Evolutionary conservation across 92 coral and sea anemone species (phyloP).

Genomic region (Diadumene lineata): DNA sequence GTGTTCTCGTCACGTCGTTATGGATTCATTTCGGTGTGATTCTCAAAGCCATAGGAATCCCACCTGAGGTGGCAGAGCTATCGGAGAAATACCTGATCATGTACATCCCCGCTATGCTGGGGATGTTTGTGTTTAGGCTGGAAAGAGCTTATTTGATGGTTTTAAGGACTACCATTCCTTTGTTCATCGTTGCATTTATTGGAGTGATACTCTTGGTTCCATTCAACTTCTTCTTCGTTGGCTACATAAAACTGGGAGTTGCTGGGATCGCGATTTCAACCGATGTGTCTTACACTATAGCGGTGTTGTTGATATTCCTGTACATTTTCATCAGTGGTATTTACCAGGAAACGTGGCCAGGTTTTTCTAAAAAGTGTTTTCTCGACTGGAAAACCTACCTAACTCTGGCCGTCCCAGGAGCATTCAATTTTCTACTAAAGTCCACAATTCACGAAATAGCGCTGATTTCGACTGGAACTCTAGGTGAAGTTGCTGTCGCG

Average conservation of each 20-base stretch:
- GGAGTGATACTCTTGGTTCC: conserved; percentile 10
- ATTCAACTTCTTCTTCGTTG: conserved; percentile 1
- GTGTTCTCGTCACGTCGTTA: conserved; percentile 8
- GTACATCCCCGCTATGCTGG: conserved; percentile 19
- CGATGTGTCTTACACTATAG: neutral
- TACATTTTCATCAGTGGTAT: conserved; percentile 2
- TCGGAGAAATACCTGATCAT: conserved; percentile 11
- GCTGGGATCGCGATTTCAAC: conserved; percentile 8
- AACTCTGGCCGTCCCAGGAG: conserved; percentile 7
- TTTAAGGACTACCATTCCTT: neutral
- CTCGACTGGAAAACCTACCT: conserved; percentile 13
- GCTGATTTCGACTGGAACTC: conserved; percentile 1
- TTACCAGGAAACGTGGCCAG: conserved; percentile 8
- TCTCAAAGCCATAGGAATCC: conserved; percentile 13
- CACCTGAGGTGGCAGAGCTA: neutral
- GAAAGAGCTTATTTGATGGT: conserved; percentile 14
- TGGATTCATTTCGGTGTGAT: conserved; percentile 13
- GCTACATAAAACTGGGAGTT: neutral
- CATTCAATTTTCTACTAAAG: conserved; percentile 12
- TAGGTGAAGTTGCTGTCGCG: conserved; percentile 7
- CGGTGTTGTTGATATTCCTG: neutral
- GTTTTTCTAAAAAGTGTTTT: conserved; percentile 4
- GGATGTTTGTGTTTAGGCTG: no score
- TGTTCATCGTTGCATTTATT: conserved; percentile 4
- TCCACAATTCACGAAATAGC: conserved; percentile 11